Percentiles rank a stretch among this genome's conserved stretches.
Evolutionary conservation across 2,113 vertebrate genomes (phyloP).

Genomic region (Anolis carolinensis): DNA sequence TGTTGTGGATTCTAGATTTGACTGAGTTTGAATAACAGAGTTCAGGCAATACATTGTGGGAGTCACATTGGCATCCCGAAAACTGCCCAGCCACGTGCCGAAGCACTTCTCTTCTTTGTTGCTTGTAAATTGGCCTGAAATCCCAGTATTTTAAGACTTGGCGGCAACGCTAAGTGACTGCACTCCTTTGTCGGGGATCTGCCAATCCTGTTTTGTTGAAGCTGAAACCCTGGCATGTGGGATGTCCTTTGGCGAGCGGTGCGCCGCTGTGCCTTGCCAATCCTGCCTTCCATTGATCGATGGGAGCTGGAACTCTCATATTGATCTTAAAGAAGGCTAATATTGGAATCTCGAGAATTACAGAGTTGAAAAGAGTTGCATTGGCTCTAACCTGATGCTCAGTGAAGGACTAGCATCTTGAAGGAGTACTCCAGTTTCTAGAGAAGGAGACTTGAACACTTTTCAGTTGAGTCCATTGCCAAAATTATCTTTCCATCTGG

Average conservation of each 20-base stretch:
- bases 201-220: not conserved
- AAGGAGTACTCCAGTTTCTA: not conserved
- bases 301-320: slow-evolving; percentile 58
- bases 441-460: not conserved
- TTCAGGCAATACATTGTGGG: not conserved
- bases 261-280: slow-evolving; percentile 62
- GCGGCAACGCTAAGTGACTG: slow-evolving; percentile 46
- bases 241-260: slow-evolving; percentile 52
- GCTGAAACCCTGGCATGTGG: not conserved
- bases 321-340: slow-evolving; percentile 39
- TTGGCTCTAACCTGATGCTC: not conserved
- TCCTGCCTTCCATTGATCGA: slow-evolving; percentile 37
- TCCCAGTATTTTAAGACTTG: slow-evolving; percentile 35
- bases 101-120: not conserved
- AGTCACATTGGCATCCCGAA: not conserved
- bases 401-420: too few relatives aligned
- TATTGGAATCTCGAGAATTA: slow-evolving; percentile 50
- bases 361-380: too few relatives aligned
- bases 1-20: too few relatives aligned
- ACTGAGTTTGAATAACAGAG: not conserved
- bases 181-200: slow-evolving; percentile 36
- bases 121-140: not conserved
- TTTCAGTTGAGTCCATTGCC: too few relatives aligned
- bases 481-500: too few relatives aligned
- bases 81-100: not conserved